These are phyloP conservation scores for Drosophila kanekoi DNA, from an alignment of 2,888 invertebrate species.

Conservation along the genomic window DNA sequence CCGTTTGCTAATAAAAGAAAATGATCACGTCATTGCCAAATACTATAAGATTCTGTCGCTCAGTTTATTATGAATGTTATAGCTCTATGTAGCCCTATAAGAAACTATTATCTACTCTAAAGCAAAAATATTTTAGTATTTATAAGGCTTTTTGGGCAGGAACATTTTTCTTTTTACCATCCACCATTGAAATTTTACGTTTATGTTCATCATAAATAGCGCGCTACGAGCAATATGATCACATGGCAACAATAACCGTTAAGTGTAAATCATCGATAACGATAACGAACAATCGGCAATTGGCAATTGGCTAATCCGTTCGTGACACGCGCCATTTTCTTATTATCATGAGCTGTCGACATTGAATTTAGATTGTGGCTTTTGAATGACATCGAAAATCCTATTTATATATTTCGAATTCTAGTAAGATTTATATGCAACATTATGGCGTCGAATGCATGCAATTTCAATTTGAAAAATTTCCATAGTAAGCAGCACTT, in stretches of 20 bases:
- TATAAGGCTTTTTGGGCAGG: background rate
- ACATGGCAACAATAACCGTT: conserved; percentile 35
- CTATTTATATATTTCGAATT: background rate
- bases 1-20: conserved; percentile 42
- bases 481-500: background rate
- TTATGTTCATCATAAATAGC: conserved; percentile 39
- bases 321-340: conserved; percentile 44
- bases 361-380: background rate
- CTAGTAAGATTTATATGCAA: background rate
- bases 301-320: conserved; percentile 28
- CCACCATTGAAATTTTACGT: background rate
- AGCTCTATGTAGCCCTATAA: conserved; percentile 19
- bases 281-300: conserved; percentile 12
- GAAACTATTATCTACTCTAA: conserved; percentile 2
- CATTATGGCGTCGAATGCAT: background rate
- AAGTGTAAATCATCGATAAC: conserved; percentile 30
- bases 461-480: background rate
- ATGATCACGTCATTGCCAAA: conserved; percentile 4
- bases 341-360: background rate
- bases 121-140: background rate
- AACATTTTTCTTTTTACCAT: background rate
- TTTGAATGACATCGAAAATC: background rate
- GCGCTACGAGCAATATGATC: conserved; percentile 21
- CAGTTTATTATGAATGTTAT: conserved; percentile 4
- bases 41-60: conserved; percentile 7